Percentiles rank a stretch among this genome's conserved stretches.
phyloP scores from a whole-genome alignment of 2,797 vertebrate genomes.

The Lophius americanus region DNA sequence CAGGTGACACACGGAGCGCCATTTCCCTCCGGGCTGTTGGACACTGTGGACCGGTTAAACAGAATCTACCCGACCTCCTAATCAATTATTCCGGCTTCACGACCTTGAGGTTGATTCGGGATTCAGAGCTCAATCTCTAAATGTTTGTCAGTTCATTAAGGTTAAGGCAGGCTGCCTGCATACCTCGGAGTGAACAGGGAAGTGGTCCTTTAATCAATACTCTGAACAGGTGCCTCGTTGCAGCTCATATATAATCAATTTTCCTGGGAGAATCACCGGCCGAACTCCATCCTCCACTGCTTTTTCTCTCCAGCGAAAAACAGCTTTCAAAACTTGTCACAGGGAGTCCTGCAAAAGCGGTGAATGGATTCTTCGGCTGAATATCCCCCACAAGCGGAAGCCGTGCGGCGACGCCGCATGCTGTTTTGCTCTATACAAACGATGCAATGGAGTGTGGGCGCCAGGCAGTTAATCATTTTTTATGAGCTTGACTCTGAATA shows the following conservation, averaged over 20 bases:
- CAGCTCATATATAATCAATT: constrained; percentile 61
- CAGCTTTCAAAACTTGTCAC: constrained; percentile 54
- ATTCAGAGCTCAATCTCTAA: constrained; percentile 30
- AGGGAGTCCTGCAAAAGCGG: constrained; percentile 44
- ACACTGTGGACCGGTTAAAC: constrained; percentile 28
- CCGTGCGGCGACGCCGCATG: constrained; percentile 44
- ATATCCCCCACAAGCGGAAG: constrained; percentile 51
- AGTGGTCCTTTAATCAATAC: constrained; percentile 54
- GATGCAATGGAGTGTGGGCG: constrained; percentile 31
- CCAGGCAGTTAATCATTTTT: constrained; percentile 52
- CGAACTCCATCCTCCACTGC: constrained; percentile 34
- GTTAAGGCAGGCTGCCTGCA: constrained; percentile 21
- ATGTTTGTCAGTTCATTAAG: constrained; percentile 51
- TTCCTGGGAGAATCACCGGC: constrained; percentile 31
- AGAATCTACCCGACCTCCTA: constrained; percentile 18
- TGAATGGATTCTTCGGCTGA: constrained; percentile 57
- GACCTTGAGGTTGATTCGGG: neutral
- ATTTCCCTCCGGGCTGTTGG: constrained; percentile 11
- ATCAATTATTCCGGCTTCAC: constrained; percentile 1
- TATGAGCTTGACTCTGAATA: constrained; percentile 35
- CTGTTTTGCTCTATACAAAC: constrained; percentile 41
- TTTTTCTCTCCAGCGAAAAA: constrained; percentile 31
- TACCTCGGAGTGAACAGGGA: constrained; percentile 22
- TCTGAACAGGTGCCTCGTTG: constrained; percentile 46
- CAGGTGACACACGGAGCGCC: constrained; percentile 31